phyloP scores from a whole-genome alignment of 2,888 invertebrate species.

The Endotricha flammealis region DNA sequence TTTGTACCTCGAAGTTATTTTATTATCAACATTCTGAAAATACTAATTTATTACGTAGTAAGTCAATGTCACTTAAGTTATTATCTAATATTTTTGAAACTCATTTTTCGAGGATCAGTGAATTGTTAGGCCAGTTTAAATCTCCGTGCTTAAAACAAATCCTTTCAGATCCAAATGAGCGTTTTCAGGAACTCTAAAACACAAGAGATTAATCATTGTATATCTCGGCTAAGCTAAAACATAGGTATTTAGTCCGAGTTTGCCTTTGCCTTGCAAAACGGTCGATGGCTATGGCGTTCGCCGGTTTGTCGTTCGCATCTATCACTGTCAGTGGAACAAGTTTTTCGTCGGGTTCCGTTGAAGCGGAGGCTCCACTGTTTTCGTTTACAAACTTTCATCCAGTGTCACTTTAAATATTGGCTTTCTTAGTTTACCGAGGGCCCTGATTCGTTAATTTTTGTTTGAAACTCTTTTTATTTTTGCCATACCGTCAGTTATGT shows the following conservation, averaged over 20 bases:
- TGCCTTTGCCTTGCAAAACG: constrained; percentile 44
- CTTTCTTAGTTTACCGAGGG: constrained; percentile 43
- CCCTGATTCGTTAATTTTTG: constrained; percentile 19
- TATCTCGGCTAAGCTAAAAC: constrained; percentile 17
- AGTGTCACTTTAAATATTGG: constrained; percentile 58
- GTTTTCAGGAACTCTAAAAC: constrained; percentile 1
- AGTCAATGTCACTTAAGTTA: no score
- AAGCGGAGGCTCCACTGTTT: constrained; percentile 55
- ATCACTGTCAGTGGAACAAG: constrained; percentile 67
- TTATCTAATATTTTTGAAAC: no score
- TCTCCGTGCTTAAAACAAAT: not conserved
- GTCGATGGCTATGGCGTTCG: constrained; percentile 33
- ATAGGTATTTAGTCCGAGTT: constrained; percentile 24
- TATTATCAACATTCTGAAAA: no score
- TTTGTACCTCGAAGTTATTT: no score
- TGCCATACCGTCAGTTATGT: no score
- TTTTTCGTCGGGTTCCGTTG: constrained; percentile 64
- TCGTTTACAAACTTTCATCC: constrained; percentile 65
- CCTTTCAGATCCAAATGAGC: constrained; percentile 2
- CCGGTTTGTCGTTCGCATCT: constrained; percentile 55
- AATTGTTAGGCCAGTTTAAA: no score
- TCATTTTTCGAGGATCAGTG: no score
- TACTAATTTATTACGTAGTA: no score
- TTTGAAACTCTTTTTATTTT: not conserved
- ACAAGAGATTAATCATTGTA: constrained; percentile 10